Evolutionary conservation across 2,888 invertebrate genomes (phyloP).

Genomic region (Perizoma affinitatum): DNA sequence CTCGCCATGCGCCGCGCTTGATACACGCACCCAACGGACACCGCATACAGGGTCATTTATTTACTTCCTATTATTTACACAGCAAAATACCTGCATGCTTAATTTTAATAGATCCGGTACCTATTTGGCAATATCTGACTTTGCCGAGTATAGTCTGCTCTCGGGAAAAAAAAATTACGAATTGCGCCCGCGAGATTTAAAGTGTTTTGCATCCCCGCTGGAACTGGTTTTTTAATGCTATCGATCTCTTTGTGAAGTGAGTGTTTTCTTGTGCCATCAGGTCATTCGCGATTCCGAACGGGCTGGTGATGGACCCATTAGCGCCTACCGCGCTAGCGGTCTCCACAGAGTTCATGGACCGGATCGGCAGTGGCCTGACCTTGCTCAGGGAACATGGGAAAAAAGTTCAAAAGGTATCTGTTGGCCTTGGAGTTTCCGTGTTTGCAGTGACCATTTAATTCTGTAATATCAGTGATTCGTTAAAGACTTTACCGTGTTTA

Average conservation of each 20-base stretch:
- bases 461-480: too few relatives aligned
- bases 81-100: slow-evolving; percentile 1
- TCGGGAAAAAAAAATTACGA: background rate
- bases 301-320: slow-evolving; percentile 77
- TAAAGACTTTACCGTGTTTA: too few relatives aligned
- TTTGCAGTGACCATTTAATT: background rate
- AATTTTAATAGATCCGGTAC: too few relatives aligned
- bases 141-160: background rate
- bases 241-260: slow-evolving; percentile 18
- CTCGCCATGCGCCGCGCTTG: slow-evolving; percentile 47
- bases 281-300: slow-evolving; percentile 78
- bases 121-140: too few relatives aligned
- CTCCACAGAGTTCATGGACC: slow-evolving; percentile 76
- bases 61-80: slow-evolving; percentile 30
- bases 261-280: slow-evolving; percentile 48
- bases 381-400: slow-evolving; percentile 75
- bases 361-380: slow-evolving; percentile 73
- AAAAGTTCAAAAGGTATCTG: slow-evolving; percentile 72
- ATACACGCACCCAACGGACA: slow-evolving; percentile 45
- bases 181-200: slow-evolving; percentile 10
- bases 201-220: slow-evolving; percentile 20
- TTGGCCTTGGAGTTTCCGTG: slow-evolving; percentile 10
- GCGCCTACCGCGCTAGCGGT: slow-evolving; percentile 75
- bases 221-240: slow-evolving; percentile 12
- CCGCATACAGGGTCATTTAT: slow-evolving; percentile 33